A percentile compares a stretch with the other conserved stretches of the same genome.
phyloP scores from a whole-genome alignment of 2,113 vertebrate species.

The Rostratula benghalensis region DNA sequence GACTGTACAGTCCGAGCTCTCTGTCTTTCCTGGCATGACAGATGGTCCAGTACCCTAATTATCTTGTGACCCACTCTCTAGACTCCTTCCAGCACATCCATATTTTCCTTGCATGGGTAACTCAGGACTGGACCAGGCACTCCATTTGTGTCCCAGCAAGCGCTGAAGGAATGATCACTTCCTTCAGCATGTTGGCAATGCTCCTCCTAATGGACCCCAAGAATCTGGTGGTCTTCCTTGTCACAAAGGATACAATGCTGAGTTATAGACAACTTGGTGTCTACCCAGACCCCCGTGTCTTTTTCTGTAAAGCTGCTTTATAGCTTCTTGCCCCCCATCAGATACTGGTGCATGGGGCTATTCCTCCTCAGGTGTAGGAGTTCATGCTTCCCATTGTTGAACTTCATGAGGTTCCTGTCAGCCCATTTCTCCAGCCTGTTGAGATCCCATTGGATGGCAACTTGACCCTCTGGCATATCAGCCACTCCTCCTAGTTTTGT shows the following conservation, averaged over 20 bases:
- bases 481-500: neutral
- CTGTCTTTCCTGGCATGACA: neutral
- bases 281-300: neutral
- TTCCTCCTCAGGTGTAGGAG: neutral
- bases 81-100: neutral
- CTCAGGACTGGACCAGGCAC: neutral
- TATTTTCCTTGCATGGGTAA: neutral
- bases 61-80: neutral
- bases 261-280: neutral
- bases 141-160: neutral
- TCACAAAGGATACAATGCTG: neutral
- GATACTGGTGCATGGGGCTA: neutral
- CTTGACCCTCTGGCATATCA: neutral
- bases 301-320: neutral
- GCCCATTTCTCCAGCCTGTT: neutral
- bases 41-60: neutral
- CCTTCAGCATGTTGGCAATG: neutral
- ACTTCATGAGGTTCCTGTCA: neutral
- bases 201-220: neutral
- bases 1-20: neutral
- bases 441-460: neutral
- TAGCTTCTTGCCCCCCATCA: neutral
- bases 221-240: neutral
- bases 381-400: neutral
- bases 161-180: neutral